phyloP scores from a whole-genome alignment of 1,140 invertebrate species.

The Hyposmocoma kahamanoa region DNA sequence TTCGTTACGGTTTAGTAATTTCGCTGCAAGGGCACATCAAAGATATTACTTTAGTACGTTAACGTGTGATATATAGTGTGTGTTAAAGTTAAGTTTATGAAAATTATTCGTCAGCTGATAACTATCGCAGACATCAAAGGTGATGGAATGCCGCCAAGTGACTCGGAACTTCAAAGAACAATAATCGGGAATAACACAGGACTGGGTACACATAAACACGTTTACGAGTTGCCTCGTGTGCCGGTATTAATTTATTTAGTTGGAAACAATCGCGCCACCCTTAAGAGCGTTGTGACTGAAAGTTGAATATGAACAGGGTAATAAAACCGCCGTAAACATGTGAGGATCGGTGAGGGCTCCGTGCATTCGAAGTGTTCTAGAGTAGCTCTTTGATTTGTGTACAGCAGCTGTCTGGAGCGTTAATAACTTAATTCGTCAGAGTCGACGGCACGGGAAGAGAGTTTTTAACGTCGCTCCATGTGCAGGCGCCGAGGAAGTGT shows the following conservation, averaged over 20 bases:
- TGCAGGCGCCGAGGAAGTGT: conserved; percentile 37
- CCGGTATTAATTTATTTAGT: conserved; percentile 56
- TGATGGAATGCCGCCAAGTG: conserved; percentile 18
- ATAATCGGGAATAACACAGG: conserved; percentile 37
- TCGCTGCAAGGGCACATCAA: conserved; percentile 33
- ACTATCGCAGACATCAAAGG: conserved; percentile 40
- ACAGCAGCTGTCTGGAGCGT: conserved; percentile 60
- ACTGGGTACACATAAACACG: conserved; percentile 36
- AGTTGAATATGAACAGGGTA: conserved; percentile 58
- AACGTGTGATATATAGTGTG: too few relatives aligned
- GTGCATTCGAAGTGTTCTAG: conserved; percentile 34
- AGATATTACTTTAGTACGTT: conserved; percentile 19
- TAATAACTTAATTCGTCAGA: conserved; percentile 74
- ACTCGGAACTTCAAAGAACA: conserved; percentile 43
- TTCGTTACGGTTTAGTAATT: conserved; percentile 27
- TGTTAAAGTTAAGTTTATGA: too few relatives aligned
- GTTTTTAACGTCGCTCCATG: conserved; percentile 43
- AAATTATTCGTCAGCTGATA: too few relatives aligned
- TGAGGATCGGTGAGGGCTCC: conserved; percentile 25
- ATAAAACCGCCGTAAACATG: conserved; percentile 63
- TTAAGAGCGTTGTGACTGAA: conserved; percentile 35
- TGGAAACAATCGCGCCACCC: conserved; percentile 47
- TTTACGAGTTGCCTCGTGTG: conserved; percentile 44
- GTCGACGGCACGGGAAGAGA: conserved; percentile 53
- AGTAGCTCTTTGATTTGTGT: conserved; percentile 67